Evolutionary conservation across 2,113 vertebrate species (phyloP).

Genomic region (Coracopsis vasa): DNA sequence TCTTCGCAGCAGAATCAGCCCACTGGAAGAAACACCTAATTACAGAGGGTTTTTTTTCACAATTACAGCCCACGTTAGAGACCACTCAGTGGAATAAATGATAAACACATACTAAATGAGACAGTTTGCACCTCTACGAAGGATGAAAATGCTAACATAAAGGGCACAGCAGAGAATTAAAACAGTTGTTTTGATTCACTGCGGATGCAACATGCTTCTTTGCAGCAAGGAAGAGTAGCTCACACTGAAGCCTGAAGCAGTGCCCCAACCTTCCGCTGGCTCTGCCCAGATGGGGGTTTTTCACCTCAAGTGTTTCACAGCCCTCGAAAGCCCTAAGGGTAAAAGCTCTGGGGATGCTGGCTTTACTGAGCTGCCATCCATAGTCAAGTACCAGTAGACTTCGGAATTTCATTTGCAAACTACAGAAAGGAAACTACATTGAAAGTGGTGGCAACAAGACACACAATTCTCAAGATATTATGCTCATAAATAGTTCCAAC

Average conservation of each 20-base stretch:
- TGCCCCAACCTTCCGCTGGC: background rate
- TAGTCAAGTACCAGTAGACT: accelerated
- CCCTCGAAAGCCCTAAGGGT: background rate
- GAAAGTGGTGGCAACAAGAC: background rate
- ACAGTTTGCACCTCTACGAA: background rate
- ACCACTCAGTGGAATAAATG: background rate
- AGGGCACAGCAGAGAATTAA: background rate
- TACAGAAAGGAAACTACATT: background rate
- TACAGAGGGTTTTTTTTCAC: background rate
- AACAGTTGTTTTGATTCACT: accelerated
- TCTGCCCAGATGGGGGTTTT: accelerated
- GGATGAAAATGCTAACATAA: background rate
- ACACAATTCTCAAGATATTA: background rate
- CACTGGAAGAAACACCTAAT: background rate
- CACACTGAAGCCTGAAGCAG: background rate
- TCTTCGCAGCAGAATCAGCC: background rate
- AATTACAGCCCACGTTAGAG: background rate
- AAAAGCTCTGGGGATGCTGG: background rate
- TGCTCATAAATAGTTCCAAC: background rate
- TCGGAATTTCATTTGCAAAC: background rate
- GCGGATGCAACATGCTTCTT: accelerated
- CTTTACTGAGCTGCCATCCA: background rate
- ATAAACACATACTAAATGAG: background rate
- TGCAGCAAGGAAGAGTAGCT: background rate
- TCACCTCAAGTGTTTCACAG: background rate